phyloP scores from a whole-genome alignment of 30 jellyfish, hydroid and myxozoan species.

The Cassiopea andromeda region DNA sequence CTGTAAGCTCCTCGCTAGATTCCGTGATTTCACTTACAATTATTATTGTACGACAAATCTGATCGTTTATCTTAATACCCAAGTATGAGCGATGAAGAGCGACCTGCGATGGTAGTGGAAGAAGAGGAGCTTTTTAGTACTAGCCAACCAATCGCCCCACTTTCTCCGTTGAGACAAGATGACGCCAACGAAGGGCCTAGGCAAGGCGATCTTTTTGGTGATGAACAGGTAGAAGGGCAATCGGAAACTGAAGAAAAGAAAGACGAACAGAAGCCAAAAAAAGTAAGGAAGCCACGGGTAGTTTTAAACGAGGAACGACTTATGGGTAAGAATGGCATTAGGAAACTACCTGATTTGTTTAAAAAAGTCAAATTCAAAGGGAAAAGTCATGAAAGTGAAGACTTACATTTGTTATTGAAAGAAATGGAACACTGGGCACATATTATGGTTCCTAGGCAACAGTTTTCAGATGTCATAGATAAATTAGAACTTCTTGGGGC shows the following conservation, averaged over 20 bases:
- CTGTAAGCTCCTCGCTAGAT: too few relatives aligned
- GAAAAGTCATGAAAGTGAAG: conserved; percentile 57
- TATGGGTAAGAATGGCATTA: conserved; percentile 37
- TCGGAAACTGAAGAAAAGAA: conserved; percentile 1
- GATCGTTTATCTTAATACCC: not conserved
- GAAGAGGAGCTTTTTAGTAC: conserved; percentile 51
- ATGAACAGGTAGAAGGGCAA: conserved; percentile 3
- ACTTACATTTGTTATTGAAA: conserved; percentile 36
- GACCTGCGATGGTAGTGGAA: conserved; percentile 22
- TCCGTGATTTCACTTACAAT: too few relatives aligned
- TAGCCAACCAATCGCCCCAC: conserved; percentile 44
- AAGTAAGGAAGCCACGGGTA: conserved; percentile 22
- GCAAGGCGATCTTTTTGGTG: conserved; percentile 6
- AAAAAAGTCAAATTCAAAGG: conserved; percentile 27
- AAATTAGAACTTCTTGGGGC: conserved; percentile 37
- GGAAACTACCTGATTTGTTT: conserved; percentile 26
- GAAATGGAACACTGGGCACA: conserved; percentile 61
- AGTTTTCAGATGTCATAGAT: conserved; percentile 51
- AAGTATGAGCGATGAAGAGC: conserved; percentile 19
- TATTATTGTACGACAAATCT: too few relatives aligned
- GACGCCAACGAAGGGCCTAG: conserved; percentile 38
- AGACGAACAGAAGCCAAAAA: conserved; percentile 5
- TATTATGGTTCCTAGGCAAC: conserved; percentile 33
- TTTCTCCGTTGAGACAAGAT: conserved; percentile 51
- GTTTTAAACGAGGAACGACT: conserved; percentile 40